Conservation (phyloP, 2,113 vertebrate species). For the Tragelaphus strepsiceros region DNA sequence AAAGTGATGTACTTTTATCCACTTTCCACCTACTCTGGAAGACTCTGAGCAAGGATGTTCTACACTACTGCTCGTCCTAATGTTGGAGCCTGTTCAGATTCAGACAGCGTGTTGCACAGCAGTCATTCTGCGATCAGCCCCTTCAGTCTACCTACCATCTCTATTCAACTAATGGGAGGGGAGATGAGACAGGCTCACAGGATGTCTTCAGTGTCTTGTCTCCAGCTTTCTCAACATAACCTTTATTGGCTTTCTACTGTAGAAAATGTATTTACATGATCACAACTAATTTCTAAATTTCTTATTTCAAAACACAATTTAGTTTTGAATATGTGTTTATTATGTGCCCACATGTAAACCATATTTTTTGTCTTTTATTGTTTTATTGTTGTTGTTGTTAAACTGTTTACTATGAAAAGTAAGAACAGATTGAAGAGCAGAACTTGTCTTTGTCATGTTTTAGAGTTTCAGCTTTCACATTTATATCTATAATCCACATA, state of each 20-base stretch:
- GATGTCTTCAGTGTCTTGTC: neutral
- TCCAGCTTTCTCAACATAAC: neutral
- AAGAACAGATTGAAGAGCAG: neutral
- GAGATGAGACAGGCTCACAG: neutral
- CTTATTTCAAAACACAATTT: neutral
- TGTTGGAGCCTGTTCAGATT: neutral
- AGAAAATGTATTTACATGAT: neutral
- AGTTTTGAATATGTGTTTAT: neutral
- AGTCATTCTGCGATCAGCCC: neutral
- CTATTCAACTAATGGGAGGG: neutral
- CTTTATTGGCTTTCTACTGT: neutral
- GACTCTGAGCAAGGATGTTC: neutral
- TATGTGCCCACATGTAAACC: neutral
- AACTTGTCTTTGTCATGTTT: neutral
- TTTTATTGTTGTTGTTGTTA: neutral
- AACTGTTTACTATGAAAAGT: neutral
- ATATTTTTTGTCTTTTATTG: neutral
- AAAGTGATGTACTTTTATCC: neutral
- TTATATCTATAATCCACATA: neutral
- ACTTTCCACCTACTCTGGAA: neutral
- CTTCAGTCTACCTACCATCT: too few species aligned
- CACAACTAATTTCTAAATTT: neutral
- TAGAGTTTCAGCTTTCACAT: neutral
- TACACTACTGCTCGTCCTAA: rapidly evolving
- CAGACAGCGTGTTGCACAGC: rapidly evolving